phyloP scores from a whole-genome alignment of 2,113 vertebrate genomes.

The Gobius niger region DNA sequence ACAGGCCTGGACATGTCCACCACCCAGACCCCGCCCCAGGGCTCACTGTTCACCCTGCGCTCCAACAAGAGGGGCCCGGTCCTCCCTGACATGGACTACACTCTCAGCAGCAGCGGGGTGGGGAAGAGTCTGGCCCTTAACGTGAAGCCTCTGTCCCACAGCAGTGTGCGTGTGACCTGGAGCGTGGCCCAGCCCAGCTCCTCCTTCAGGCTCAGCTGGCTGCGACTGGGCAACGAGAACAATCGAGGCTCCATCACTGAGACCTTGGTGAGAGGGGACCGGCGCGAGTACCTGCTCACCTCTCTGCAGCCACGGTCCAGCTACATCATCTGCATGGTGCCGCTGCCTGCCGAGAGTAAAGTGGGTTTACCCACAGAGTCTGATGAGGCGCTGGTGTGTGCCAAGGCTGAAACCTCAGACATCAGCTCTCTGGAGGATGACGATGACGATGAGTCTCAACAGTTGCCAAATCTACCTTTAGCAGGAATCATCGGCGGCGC shows the following conservation, averaged over 20 bases:
- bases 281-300: constrained; percentile 87
- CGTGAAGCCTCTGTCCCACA: constrained; percentile 86
- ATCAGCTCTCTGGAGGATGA: constrained; percentile 74
- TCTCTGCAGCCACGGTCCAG: constrained; percentile 86
- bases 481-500: constrained; percentile 88
- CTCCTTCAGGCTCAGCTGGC: constrained; percentile 89
- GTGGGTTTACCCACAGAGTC: constrained; percentile 75
- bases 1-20: constrained; percentile 73
- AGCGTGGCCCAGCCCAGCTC: constrained; percentile 82
- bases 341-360: constrained; percentile 79
- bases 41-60: constrained; percentile 87
- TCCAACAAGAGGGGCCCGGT: constrained; percentile 84
- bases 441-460: constrained; percentile 66
- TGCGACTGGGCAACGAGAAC: constrained; percentile 82
- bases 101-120: constrained; percentile 80
- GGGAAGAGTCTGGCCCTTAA: constrained; percentile 86
- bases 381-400: constrained; percentile 85
- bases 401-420: constrained; percentile 86
- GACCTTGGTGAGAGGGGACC: constrained; percentile 88
- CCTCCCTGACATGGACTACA: constrained; percentile 87
- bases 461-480: constrained; percentile 79
- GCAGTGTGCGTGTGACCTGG: constrained; percentile 89
- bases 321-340: constrained; percentile 91
- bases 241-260: constrained; percentile 90
- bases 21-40: constrained; percentile 85